These are phyloP conservation scores for Plecotus auritus DNA, from an alignment of 2,113 vertebrate genomes.

Conservation along the genomic window DNA sequence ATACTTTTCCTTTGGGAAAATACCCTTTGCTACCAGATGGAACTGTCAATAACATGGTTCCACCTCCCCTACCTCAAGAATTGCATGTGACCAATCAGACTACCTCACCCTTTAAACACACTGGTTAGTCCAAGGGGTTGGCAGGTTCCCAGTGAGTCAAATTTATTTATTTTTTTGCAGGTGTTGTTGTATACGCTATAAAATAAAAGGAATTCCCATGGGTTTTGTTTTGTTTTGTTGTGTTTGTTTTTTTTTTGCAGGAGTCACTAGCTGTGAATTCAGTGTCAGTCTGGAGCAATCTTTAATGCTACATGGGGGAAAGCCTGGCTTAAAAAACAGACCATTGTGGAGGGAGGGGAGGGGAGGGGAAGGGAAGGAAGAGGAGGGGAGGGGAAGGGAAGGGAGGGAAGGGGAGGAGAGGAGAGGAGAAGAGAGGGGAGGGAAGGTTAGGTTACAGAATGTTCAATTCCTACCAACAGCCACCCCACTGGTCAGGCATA, in stretches of 20 bases:
- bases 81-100: background rate
- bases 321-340: background rate
- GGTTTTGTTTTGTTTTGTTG: too few species aligned
- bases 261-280: background rate
- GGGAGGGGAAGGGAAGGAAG: accelerated
- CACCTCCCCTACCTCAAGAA: background rate
- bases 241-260: background rate
- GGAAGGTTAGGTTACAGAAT: too few species aligned
- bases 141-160: background rate
- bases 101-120: background rate
- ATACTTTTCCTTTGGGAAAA: background rate
- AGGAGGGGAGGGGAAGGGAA: too few species aligned
- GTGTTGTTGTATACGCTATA: background rate
- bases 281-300: background rate
- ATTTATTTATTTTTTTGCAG: background rate
- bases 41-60: background rate
- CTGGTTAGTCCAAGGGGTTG: background rate
- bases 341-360: background rate
- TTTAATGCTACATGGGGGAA: background rate
- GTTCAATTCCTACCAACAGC: background rate
- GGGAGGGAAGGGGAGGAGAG: too few species aligned
- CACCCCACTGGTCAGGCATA: background rate
- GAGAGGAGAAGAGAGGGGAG: too few species aligned
- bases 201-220: background rate
- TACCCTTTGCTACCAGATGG: background rate